Percentiles rank a stretch among this genome's conserved stretches.
These are phyloP conservation scores for Papilio dardanus DNA, from an alignment of 1,140 invertebrate genomes.

Conservation along the genomic window DNA sequence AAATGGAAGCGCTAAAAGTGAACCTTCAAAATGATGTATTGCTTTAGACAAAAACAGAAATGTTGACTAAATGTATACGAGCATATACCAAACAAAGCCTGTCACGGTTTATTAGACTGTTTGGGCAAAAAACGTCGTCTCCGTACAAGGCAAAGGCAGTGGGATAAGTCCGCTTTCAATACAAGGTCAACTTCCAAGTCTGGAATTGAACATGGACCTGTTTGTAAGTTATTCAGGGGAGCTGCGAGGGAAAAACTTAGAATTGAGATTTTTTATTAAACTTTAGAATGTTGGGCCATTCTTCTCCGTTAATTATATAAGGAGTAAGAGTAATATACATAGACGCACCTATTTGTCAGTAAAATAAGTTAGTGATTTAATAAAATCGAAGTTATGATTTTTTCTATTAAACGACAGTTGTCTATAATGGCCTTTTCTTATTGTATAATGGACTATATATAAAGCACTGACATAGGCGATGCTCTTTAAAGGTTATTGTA, in stretches of 20 bases:
- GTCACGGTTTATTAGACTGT: constrained; percentile 18
- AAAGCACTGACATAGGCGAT: background rate
- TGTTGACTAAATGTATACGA: constrained; percentile 9
- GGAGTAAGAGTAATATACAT: no score
- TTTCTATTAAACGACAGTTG: background rate
- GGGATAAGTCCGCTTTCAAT: constrained; percentile 18
- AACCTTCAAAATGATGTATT: background rate
- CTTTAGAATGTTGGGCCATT: no score
- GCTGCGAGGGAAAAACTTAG: background rate
- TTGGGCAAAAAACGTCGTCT: constrained; percentile 11
- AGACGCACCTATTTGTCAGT: no score
- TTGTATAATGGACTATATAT: background rate
- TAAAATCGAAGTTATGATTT: background rate
- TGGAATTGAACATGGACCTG: constrained; percentile 16
- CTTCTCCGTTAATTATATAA: no score
- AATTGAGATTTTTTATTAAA: no score
- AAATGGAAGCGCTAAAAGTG: background rate
- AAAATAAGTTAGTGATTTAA: no score
- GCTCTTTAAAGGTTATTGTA: constrained; percentile 10
- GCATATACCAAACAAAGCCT: constrained; percentile 17
- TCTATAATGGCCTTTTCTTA: background rate
- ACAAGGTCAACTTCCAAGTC: constrained; percentile 16
- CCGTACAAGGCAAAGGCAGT: constrained; percentile 1
- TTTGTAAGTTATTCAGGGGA: background rate
- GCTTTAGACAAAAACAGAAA: constrained; percentile 11